Evolutionary conservation across 2,888 invertebrate genomes (phyloP).

Genomic region (Nephrotoma guestfalica): DNA sequence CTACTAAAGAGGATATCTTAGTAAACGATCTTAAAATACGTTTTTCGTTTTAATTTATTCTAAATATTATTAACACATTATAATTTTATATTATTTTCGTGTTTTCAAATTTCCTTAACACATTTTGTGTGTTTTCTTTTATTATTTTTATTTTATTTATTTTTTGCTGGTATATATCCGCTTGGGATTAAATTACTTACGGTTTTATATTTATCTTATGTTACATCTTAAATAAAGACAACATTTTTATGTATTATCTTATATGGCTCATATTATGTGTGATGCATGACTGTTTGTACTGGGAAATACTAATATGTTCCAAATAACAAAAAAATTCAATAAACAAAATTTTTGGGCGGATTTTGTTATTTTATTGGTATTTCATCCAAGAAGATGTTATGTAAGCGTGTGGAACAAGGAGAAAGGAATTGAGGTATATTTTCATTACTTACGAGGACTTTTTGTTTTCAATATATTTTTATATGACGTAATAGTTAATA

Average conservation of each 20-base stretch:
- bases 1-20: background rate
- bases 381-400: background rate
- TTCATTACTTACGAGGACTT: background rate
- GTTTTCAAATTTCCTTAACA: background rate
- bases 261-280: background rate
- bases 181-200: background rate
- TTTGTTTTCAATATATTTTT: background rate
- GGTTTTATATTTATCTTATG: background rate
- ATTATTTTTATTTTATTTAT: background rate
- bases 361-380: background rate
- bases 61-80: background rate
- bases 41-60: background rate
- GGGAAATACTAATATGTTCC: background rate
- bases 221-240: background rate
- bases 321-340: background rate
- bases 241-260: background rate
- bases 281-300: background rate
- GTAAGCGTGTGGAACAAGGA: background rate
- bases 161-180: background rate
- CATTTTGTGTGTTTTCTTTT: background rate
- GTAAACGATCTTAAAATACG: background rate
- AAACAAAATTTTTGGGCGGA: background rate
- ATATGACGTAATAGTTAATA: background rate
- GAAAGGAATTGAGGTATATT: background rate
- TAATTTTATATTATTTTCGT: background rate